Evolutionary conservation across 2,888 invertebrate genomes (phyloP).

Genomic region (Sicus ferrugineus): DNA sequence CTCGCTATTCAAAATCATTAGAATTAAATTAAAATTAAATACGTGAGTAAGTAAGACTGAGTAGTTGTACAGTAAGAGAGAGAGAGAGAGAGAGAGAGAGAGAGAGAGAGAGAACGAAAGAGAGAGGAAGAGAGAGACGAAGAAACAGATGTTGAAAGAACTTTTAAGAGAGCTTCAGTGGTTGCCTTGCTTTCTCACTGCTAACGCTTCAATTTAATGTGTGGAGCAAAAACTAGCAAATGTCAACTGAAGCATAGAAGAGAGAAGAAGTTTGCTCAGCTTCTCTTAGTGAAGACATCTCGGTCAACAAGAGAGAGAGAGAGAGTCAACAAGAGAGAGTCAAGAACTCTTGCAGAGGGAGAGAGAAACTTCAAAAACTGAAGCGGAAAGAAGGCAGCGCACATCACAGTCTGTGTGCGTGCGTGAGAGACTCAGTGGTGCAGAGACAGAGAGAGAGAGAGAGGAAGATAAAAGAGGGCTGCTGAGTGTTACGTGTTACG

Average conservation of each 20-base stretch:
- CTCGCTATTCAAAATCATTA: conserved; percentile 41
- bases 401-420: neutral
- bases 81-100: neutral
- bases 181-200: neutral
- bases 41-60: neutral
- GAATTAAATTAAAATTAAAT: conserved; percentile 12
- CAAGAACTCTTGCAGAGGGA: conserved; percentile 61
- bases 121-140: neutral
- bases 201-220: neutral
- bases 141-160: neutral
- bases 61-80: neutral
- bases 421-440: neutral
- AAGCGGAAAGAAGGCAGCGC: conserved; percentile 42
- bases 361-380: conserved; percentile 35
- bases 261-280: neutral
- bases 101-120: neutral
- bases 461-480: conserved; percentile 17
- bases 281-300: neutral
- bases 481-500: conserved; percentile 9
- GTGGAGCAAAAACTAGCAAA: no score
- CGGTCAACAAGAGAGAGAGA: neutral
- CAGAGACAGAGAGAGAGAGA: conserved; percentile 6
- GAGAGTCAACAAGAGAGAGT: conserved; percentile 36
- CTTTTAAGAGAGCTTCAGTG: no score
- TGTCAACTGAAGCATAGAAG: no score